Evolutionary conservation across 2,888 invertebrate genomes (phyloP).

Genomic region (Chaitophorus viminalis): DNA sequence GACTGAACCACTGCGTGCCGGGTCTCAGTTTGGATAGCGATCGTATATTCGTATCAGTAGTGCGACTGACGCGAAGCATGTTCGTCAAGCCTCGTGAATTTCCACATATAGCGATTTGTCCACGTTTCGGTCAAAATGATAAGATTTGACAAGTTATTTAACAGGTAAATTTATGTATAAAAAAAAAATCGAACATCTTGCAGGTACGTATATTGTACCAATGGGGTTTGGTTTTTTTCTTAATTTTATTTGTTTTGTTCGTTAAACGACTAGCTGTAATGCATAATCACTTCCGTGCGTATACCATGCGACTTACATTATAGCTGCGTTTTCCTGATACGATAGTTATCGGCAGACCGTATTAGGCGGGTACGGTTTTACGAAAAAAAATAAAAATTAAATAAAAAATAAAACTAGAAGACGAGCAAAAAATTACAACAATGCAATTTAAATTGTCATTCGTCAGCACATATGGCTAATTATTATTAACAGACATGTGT

Average conservation of each 20-base stretch:
- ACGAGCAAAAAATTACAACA: conserved; percentile 19
- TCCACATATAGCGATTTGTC: background rate
- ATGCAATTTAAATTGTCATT: conserved; percentile 33
- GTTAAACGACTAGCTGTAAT: no score
- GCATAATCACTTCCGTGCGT: no score
- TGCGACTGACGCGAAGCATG: conserved; percentile 5
- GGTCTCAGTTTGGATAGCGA: background rate
- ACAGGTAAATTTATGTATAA: background rate
- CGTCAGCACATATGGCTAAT: conserved; percentile 32
- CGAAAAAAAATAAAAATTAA: no score
- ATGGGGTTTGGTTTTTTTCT: background rate
- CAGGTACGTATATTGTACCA: background rate
- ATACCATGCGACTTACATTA: background rate
- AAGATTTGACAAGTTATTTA: conserved; percentile 42
- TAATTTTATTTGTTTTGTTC: background rate
- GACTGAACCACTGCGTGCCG: background rate
- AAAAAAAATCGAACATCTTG: background rate
- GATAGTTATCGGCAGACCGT: background rate
- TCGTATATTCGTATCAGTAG: conserved; percentile 11
- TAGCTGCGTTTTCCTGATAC: background rate
- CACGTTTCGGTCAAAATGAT: conserved; percentile 14
- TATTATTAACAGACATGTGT: conserved; percentile 38
- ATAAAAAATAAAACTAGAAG: background rate
- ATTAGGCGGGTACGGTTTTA: background rate
- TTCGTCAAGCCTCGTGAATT: background rate